phyloP scores from a whole-genome alignment of 2,113 vertebrate species.

The Dunckerocampus dactyliophorus region DNA sequence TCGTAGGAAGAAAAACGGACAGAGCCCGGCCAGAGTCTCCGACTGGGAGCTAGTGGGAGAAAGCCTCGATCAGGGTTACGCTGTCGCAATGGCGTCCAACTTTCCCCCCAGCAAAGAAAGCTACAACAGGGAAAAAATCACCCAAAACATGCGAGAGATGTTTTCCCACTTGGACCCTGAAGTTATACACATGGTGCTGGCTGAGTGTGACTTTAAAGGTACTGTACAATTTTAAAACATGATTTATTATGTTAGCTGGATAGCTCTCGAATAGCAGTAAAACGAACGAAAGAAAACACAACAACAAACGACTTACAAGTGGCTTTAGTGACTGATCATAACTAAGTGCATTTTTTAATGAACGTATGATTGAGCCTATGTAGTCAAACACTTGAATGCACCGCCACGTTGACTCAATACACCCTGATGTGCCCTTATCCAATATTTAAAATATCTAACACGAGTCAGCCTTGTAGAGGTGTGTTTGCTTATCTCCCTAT shows the following conservation, averaged over 20 bases:
- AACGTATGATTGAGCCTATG: no score
- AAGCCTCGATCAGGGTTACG: conserved; percentile 18
- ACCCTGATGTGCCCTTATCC: no score
- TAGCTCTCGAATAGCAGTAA: background rate
- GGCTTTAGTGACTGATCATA: no score
- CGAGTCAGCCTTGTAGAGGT: no score
- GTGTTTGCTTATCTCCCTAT: no score
- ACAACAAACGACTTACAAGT: no score
- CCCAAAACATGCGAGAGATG: conserved; percentile 86
- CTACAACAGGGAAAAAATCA: conserved; percentile 73
- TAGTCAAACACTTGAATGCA: no score
- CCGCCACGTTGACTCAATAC: no score
- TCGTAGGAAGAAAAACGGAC: conserved; percentile 81
- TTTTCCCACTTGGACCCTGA: conserved; percentile 91
- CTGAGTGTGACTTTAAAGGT: conserved; percentile 97
- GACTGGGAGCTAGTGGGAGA: conserved; percentile 59
- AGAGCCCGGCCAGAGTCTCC: conserved; percentile 73
- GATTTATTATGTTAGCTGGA: background rate
- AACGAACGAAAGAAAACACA: no score
- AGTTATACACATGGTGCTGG: conserved; percentile 90
- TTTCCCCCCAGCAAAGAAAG: background rate
- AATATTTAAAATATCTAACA: no score
- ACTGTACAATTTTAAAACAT: conserved; percentile 16
- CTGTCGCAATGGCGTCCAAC: conserved; percentile 26
- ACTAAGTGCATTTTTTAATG: no score